phyloP scores from a whole-genome alignment of 2,797 vertebrate genomes.

The Anguilla megastoma region DNA sequence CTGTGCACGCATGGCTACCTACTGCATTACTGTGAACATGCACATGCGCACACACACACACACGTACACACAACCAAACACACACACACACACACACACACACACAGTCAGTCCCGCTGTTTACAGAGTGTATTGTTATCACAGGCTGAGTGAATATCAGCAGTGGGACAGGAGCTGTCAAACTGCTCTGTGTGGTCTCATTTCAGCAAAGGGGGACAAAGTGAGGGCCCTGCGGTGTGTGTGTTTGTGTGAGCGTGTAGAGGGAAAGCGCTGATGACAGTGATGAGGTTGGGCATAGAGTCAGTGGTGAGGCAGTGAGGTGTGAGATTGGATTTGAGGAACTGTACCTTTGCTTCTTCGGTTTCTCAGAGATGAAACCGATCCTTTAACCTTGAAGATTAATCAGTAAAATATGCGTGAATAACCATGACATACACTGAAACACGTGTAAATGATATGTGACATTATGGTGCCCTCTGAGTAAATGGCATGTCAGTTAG shows the following conservation, averaged over 20 bases:
- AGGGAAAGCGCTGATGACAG: slow-evolving; percentile 26
- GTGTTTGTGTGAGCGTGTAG: slow-evolving; percentile 15
- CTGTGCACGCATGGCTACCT: neutral
- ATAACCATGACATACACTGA: neutral
- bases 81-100: neutral
- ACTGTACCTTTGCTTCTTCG: neutral
- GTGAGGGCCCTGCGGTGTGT: neutral
- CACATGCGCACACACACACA: neutral
- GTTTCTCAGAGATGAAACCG: neutral
- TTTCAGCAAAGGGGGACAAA: neutral
- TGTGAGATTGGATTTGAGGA: neutral
- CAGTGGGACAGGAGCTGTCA: slow-evolving; percentile 15
- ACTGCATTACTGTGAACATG: neutral
- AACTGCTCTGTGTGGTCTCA: slow-evolving; percentile 8
- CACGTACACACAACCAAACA: neutral
- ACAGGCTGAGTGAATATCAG: slow-evolving; percentile 1
- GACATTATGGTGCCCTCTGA: slow-evolving; percentile 37
- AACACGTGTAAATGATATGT: neutral
- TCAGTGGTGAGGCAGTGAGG: neutral
- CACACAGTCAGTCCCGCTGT: neutral
- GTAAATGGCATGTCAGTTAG: slow-evolving; percentile 51
- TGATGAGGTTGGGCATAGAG: neutral
- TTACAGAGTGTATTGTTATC: neutral
- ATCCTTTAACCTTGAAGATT: neutral
- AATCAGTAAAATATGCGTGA: neutral